Conservation (phyloP, 1,140 invertebrate genomes). For the Megalopta genalis region DNA sequence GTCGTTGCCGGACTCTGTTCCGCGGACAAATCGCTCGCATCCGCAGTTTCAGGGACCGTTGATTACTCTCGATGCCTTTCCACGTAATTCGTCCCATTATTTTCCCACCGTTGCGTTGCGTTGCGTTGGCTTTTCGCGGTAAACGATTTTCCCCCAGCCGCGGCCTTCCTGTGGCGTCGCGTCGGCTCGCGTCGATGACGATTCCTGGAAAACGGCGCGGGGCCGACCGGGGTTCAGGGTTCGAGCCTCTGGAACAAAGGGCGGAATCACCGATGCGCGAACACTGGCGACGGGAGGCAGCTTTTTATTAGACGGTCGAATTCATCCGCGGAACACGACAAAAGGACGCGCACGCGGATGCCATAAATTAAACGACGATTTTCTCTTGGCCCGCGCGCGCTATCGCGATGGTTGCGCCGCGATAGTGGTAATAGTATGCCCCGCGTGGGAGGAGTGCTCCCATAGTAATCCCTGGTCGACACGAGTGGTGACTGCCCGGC, state of each 20-base stretch:
- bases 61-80: not conserved
- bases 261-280: constrained; percentile 25
- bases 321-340: constrained; percentile 13
- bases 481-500: too few species aligned
- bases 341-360: constrained; percentile 6
- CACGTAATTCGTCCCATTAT: not conserved
- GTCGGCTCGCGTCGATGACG: constrained; percentile 5
- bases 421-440: too few species aligned
- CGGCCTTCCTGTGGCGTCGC: not conserved
- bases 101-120: constrained; percentile 2
- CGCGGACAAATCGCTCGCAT: not conserved
- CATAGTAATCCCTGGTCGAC: too few species aligned
- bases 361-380: constrained; percentile 2
- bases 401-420: too few species aligned
- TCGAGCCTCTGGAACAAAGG: constrained; percentile 17
- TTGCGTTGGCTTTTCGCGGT: not conserved
- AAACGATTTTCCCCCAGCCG: not conserved
- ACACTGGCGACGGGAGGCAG: not conserved
- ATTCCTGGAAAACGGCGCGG: constrained; percentile 30
- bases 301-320: constrained; percentile 33
- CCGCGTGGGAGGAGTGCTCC: too few species aligned
- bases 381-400: not conserved
- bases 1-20: not conserved
- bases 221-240: not conserved
- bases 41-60: not conserved